Evolutionary conservation across 37 sponge, comb jelly and placozoan genomes (phyloP), one percentile per base, ranked within the genome.

Genomic region (Haliclona indistincta): DNA sequence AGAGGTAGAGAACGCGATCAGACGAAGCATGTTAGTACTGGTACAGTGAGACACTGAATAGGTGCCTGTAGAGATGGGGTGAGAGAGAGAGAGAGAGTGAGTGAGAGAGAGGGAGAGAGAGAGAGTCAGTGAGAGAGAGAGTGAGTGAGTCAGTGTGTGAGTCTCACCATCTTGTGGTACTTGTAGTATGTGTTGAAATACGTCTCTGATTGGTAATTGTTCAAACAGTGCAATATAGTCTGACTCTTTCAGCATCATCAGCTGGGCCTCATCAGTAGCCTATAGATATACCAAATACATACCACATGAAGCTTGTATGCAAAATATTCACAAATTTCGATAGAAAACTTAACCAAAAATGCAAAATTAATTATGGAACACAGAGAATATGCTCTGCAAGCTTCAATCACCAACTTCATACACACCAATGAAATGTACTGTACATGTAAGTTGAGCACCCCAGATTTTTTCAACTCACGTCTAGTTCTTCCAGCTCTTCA

Each of bases 201-300:
- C 56, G n/a, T 85, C 86, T 15, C 47, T 76, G 74, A 96, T 77
- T 25, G 95, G 81, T 64, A 96, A 96, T 79, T 96, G 97, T 34
- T 93, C 84, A 42, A 89, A 89, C 43, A 93, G 73, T 13, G 84
- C 42, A 23, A 89, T 89, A 38, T 86, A 85, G 68, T 96, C 97
- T 7, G 63, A 43, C 60, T 96, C 97, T 44, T 86, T 86, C 75
- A 96, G 71, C 28, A 32, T 69, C 71, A 89, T 38, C 30, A 58
- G 53, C 26, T 75, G 71, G 0, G 60, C 81, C 26, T 75, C 84
- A 4, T 41, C 56, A 39, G 36, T 83, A 35, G 44, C 65, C 63
- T 80, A 30, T n/a, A n/a, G n/a, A n/a, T n/a, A n/a, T n/a, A n/a
- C n/a, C n/a, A n/a, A n/a, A n/a, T n/a, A n/a, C n/a, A n/a, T n/a